Conservation (phyloP, 2,113 vertebrate species). For the Eonycteris spelaea region DNA sequence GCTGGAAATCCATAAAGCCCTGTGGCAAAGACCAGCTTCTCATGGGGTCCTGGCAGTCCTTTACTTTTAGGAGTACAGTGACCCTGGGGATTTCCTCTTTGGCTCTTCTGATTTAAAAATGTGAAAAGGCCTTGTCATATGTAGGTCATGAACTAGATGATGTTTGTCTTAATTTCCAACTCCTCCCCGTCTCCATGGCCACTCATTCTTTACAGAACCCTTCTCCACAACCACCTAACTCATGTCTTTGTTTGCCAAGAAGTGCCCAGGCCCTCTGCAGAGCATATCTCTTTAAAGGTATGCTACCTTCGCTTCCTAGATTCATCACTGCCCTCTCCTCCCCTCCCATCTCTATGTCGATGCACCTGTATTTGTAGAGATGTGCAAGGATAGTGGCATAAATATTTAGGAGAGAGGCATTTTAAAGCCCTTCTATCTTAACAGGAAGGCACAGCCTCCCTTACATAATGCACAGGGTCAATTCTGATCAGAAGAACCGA, state of each 20-base stretch:
- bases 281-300: not conserved
- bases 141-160: not conserved
- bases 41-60: not conserved
- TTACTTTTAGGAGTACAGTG: not conserved
- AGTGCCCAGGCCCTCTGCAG: not conserved
- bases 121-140: not conserved
- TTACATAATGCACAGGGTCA: not conserved
- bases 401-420: not conserved
- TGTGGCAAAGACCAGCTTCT: not conserved
- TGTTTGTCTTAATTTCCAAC: not conserved
- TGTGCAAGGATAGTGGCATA: not conserved
- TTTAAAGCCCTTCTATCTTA: not conserved
- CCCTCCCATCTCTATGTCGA: fast-evolving
- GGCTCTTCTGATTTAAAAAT: not conserved
- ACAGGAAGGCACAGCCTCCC: not conserved
- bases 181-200: not conserved
- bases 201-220: not conserved
- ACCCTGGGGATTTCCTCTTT: not conserved
- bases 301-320: not conserved
- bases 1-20: not conserved
- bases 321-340: not conserved
- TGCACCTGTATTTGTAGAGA: not conserved
- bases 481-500: not conserved
- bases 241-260: not conserved
- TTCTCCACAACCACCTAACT: not conserved